Evolutionary conservation across 2,113 vertebrate species (phyloP).

Genomic region (Aegotheles bennettii): DNA sequence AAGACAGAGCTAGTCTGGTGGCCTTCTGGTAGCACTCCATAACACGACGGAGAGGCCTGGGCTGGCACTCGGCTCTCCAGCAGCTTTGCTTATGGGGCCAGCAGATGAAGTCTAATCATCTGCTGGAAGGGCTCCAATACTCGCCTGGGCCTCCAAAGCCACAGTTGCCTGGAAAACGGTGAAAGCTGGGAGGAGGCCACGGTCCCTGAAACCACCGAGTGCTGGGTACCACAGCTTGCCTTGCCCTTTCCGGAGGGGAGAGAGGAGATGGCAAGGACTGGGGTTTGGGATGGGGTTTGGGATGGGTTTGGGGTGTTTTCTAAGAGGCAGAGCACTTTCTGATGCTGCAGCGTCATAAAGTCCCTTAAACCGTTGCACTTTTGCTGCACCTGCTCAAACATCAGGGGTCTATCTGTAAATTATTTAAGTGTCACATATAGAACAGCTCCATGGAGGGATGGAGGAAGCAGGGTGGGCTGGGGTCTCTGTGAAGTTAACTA

Average conservation of each 20-base stretch:
- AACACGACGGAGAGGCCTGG: neutral
- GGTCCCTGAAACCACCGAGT: neutral
- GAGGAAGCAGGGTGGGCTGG: neutral
- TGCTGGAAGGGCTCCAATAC: neutral
- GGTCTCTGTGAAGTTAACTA: neutral
- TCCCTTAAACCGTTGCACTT: neutral
- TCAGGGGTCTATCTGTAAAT: constrained; percentile 5
- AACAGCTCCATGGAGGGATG: neutral
- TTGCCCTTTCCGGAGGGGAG: accelerated
- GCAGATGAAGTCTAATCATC: neutral
- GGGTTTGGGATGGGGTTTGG: neutral
- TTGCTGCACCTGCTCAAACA: neutral
- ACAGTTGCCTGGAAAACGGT: neutral
- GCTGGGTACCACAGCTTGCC: accelerated
- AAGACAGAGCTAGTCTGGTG: neutral
- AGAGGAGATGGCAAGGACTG: neutral
- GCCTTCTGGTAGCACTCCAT: neutral
- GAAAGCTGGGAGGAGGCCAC: neutral
- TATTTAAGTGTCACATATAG: neutral
- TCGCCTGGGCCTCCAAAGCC: neutral
- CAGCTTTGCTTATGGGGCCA: neutral
- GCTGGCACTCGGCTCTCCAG: neutral
- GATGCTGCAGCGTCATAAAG: neutral
- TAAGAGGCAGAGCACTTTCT: neutral
- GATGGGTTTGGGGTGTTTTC: neutral